Conservation (phyloP, 2,888 invertebrate genomes). For the Ischnus inquisitorius region DNA sequence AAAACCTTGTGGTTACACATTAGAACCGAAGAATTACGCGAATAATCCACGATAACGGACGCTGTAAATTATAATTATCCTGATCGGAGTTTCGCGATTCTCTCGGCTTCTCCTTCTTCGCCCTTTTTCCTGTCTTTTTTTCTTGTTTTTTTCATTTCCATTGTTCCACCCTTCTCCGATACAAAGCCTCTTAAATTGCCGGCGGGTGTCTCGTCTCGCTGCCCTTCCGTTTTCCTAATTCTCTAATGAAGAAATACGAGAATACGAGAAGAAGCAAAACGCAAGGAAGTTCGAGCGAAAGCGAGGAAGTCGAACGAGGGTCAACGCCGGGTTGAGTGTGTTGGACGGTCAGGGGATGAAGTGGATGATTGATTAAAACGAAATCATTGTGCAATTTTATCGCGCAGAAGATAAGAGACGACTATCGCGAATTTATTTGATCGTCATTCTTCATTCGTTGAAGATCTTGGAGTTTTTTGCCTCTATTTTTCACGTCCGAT, state of each 20-base stretch:
- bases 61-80: constrained; percentile 65
- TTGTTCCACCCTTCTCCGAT: not conserved
- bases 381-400: constrained; percentile 51
- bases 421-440: constrained; percentile 30
- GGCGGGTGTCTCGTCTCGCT: not conserved
- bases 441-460: not conserved
- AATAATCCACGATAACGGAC: constrained; percentile 3
- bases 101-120: not conserved
- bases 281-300: not conserved
- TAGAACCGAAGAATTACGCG: constrained; percentile 25
- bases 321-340: constrained; percentile 8
- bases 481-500: not conserved
- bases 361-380: constrained; percentile 60
- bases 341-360: constrained; percentile 2
- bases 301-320: not conserved
- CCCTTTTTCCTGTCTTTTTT: not conserved
- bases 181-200: constrained; percentile 21
- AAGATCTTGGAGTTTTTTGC: too few species aligned
- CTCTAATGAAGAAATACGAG: constrained; percentile 40
- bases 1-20: too few species aligned
- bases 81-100: constrained; percentile 38
- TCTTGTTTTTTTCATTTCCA: not conserved
- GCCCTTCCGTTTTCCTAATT: constrained; percentile 5
- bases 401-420: constrained; percentile 25
- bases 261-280: not conserved